Percentiles rank a stretch among this genome's conserved stretches.
Evolutionary conservation across 2,113 vertebrate species (phyloP).

Genomic region (Ophthalmolycus amberensis): DNA sequence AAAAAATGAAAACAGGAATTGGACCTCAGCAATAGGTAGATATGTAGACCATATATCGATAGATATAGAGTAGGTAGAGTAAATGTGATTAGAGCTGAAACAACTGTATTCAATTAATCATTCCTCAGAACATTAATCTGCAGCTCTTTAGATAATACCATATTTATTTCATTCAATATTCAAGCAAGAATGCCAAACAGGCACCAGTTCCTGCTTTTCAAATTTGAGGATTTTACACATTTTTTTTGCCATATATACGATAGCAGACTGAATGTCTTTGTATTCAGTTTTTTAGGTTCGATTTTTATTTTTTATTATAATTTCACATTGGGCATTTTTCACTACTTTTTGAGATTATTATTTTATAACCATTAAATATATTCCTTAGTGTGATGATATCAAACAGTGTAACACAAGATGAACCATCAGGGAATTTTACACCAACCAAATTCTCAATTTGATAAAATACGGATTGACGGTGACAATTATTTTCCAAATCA

Average conservation of each 20-base stretch:
- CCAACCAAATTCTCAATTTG: neutral
- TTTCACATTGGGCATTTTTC: neutral
- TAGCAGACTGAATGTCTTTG: neutral
- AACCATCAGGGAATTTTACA: neutral
- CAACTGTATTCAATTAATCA: neutral
- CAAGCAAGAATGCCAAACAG: neutral
- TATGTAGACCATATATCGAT: neutral
- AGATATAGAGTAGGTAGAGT: neutral
- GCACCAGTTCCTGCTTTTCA: neutral
- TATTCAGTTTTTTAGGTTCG: neutral
- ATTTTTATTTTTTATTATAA: neutral
- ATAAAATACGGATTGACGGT: neutral
- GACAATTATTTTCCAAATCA: neutral
- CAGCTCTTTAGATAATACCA: neutral
- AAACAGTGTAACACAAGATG: neutral
- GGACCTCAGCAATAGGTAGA: neutral
- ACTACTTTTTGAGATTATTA: neutral
- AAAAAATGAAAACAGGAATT: slow-evolving; percentile 3
- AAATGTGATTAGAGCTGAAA: neutral
- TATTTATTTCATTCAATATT: neutral
- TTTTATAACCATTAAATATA: neutral
- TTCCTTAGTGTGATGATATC: neutral
- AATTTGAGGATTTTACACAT: neutral
- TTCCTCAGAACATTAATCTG: neutral
- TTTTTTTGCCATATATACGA: neutral